A percentile compares a stretch with the other conserved stretches of the same genome.
Conservation (phyloP, 2,113 vertebrate species). For the Cyphomyrus plagiostoma region DNA sequence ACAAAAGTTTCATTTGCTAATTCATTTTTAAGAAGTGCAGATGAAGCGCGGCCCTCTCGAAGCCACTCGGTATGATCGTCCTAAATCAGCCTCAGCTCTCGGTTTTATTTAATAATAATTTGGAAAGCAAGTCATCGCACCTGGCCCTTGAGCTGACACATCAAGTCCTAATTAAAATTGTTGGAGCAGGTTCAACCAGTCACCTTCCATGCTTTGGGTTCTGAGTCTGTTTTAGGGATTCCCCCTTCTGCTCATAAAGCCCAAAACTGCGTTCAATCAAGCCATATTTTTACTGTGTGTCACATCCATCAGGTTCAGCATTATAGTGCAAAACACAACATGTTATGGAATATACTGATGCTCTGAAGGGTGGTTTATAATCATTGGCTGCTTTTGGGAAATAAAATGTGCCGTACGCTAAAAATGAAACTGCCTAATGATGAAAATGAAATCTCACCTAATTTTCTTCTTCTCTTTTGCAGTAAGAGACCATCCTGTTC, state of each 20-base stretch:
- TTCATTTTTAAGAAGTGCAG: neutral
- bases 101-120: neutral
- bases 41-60: neutral
- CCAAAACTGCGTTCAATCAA: neutral
- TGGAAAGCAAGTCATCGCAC: neutral
- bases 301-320: neutral
- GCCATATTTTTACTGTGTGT: neutral
- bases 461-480: neutral
- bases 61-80: neutral
- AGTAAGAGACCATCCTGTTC: neutral
- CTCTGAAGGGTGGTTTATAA: neutral
- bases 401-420: neutral
- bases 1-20: slow-evolving; percentile 4
- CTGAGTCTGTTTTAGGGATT: neutral
- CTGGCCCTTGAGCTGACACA: neutral
- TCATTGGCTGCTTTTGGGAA: neutral
- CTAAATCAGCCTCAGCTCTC: neutral
- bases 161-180: neutral
- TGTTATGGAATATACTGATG: neutral
- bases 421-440: neutral
- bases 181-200: neutral
- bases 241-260: neutral
- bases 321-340: neutral
- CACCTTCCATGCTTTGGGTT: neutral
- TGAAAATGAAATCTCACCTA: neutral